Conservation (phyloP, 2,888 invertebrate genomes). For the Pocota personata region DNA sequence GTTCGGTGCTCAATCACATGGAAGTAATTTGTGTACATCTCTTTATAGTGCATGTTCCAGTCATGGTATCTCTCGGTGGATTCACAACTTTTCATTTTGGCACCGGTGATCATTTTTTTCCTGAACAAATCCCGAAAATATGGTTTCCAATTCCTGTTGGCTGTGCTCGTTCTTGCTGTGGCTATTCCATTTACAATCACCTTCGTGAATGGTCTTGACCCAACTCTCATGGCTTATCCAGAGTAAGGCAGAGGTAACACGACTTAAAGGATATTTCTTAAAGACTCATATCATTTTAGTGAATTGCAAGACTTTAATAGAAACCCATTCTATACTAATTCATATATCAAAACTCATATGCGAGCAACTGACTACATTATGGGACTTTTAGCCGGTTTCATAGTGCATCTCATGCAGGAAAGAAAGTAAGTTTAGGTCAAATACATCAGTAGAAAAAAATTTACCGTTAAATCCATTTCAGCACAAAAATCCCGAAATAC, state of each 20-base stretch:
- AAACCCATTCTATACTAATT: conserved; percentile 86
- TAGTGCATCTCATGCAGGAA: conserved; percentile 86
- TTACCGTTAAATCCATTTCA: conserved; percentile 60
- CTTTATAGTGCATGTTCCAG: conserved; percentile 84
- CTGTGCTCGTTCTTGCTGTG: conserved; percentile 83
- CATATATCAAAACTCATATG: conserved; percentile 90
- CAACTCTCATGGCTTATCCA: conserved; percentile 87
- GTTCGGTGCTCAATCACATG: not conserved
- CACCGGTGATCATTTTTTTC: conserved; percentile 87
- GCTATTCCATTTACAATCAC: conserved; percentile 85
- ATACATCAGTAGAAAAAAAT: not conserved
- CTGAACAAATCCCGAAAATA: conserved; percentile 86
- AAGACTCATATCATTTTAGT: conserved; percentile 82
- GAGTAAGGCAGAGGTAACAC: conserved; percentile 83
- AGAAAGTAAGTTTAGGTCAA: conserved; percentile 82
- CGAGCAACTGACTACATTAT: conserved; percentile 88
- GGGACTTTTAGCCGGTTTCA: conserved; percentile 87
- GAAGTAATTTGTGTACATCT: conserved; percentile 1
- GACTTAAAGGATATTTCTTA: not conserved
- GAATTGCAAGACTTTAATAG: conserved; percentile 86
- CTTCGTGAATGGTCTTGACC: conserved; percentile 85
- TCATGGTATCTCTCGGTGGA: conserved; percentile 86
- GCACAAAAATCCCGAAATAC: conserved; percentile 82
- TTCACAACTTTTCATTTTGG: conserved; percentile 87
- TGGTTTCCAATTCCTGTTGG: conserved; percentile 84